Evolutionary conservation across 2,113 vertebrate species (phyloP).

Genomic region (Cinclus mexicanus): DNA sequence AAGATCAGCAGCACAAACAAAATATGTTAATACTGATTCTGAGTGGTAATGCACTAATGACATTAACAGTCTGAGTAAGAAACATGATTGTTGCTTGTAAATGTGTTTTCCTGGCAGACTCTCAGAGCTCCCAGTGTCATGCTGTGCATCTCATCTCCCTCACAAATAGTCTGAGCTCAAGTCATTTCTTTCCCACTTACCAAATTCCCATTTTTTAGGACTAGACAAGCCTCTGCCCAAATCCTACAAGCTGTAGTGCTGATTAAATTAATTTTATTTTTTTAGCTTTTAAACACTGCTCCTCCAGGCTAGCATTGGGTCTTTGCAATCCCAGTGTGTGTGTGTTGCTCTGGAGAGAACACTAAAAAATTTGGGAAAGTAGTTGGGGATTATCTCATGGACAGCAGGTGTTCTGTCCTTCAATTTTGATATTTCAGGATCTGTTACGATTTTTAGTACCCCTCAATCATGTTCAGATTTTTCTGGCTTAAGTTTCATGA

Average conservation of each 20-base stretch:
- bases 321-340: not conserved
- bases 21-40: not conserved
- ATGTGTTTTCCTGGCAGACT: not conserved
- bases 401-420: not conserved
- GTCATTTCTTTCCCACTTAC: not conserved
- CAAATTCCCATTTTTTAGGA: not conserved
- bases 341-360: not conserved
- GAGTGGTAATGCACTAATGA: not conserved
- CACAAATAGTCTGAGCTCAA: not conserved
- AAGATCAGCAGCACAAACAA: not conserved
- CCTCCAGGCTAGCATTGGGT: not conserved
- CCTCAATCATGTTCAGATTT: not conserved
- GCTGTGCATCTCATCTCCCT: not conserved
- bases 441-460: not conserved
- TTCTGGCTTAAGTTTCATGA: not conserved
- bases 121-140: not conserved
- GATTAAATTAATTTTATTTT: not conserved
- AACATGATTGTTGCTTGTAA: not conserved
- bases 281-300: not conserved
- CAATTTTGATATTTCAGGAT: not conserved
- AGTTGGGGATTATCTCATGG: accelerated
- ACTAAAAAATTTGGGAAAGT: not conserved
- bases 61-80: not conserved
- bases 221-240: not conserved
- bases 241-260: not conserved